Evolutionary conservation across 1,140 invertebrate species (phyloP).

Genomic region (Cydia strobilella): DNA sequence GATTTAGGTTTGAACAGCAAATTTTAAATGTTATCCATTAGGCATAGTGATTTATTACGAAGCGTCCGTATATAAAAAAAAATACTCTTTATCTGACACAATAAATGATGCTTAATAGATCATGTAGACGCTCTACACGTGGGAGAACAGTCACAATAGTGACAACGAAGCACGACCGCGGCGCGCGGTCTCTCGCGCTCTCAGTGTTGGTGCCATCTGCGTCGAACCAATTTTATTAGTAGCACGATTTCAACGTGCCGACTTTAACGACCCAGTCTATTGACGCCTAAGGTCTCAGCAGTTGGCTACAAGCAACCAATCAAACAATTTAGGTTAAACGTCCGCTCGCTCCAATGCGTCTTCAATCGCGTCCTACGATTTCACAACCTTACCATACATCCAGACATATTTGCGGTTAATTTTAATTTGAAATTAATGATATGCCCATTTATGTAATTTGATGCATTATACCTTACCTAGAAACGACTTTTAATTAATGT

Average conservation of each 20-base stretch:
- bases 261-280: conserved; percentile 37
- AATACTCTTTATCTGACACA: conserved; percentile 12
- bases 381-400: conserved; percentile 26
- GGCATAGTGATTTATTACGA: conserved; percentile 8
- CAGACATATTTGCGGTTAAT: conserved; percentile 16
- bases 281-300: conserved; percentile 39
- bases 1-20: neutral
- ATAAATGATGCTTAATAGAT: conserved; percentile 25
- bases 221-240: conserved; percentile 22
- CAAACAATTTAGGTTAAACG: conserved; percentile 70
- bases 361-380: conserved; percentile 29
- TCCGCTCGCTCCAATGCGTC: conserved; percentile 39
- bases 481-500: conserved; percentile 18
- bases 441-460: conserved; percentile 11
- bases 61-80: neutral
- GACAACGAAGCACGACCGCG: conserved; percentile 1
- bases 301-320: conserved; percentile 59
- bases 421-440: conserved; percentile 27
- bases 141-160: conserved; percentile 21
- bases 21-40: conserved; percentile 26
- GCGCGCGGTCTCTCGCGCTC: neutral
- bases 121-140: neutral
- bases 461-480: conserved; percentile 3
- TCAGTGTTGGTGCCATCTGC: conserved; percentile 6
- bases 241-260: conserved; percentile 29